Evolutionary conservation across 1,140 invertebrate genomes (phyloP), one percentile per base, ranked within the genome.

Genomic region (Bombus superbus): DNA sequence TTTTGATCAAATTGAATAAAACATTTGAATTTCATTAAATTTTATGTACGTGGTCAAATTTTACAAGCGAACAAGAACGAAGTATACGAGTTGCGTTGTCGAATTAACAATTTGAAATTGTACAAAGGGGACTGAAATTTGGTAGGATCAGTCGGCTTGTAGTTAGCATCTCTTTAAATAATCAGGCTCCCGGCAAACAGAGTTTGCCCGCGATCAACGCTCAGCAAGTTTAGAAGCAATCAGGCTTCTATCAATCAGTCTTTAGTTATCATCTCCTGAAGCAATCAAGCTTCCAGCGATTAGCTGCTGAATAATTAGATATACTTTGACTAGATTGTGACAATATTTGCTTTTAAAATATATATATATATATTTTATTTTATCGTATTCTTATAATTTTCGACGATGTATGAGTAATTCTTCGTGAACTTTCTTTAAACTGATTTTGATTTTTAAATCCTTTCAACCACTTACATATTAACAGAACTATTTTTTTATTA

Each of bases 171-270:
- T 15, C 32, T 68, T 79, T 38, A 79, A 79, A 68, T 80, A 53
- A 80, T 80, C 57, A 32, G 15, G 9, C 57, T 42, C 9, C 25
- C 3, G 44, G 35, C 32, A 69, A 47, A 38, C 18, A 80, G 18
- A 47, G 64, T 53, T 80, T 18, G 32, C 22, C 15, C 3, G 25
- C 40, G 64, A 69, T 80, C 44, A 53, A 68, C 42, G 77, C 3
- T 79, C 77, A 38, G 44, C 64, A 80, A 80, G 64, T 80, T 80
- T 80, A 69, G 32, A 80, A 69, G 78, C 64, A 80, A 80, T 80
- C 32, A 80, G 44, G 25, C 35, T 69, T 47, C 44, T 44, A 69
- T 80, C 66, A 69, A 35, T 80, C 64, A 80, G 64, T 40, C 64
- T 69, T 80, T 28, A 32, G 25, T 69, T 79, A 79, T 8, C 64